A percentile compares a stretch with the other conserved stretches of the same genome.
These are phyloP conservation scores for Presbytis comata DNA, from an alignment of 2,797 vertebrate species.

Conservation along the genomic window DNA sequence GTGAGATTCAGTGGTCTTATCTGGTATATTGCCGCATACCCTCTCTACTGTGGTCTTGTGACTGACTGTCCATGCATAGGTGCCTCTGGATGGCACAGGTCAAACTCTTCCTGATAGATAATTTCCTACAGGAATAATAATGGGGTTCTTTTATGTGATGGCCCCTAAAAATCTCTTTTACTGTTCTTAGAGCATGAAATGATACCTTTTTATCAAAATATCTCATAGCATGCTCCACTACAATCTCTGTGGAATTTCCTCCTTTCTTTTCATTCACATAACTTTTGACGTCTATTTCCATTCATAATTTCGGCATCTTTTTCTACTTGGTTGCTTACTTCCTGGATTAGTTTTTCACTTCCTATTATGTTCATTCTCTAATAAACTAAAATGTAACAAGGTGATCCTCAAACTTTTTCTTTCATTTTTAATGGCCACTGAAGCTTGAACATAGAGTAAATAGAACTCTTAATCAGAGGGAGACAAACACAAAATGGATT, in stretches of 20 bases:
- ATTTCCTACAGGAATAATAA: not conserved
- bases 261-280: not conserved
- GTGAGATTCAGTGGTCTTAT: not conserved
- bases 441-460: not conserved
- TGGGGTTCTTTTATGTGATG: not conserved
- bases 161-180: not conserved
- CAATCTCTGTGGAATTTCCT: not conserved
- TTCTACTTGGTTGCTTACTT: constrained; percentile 4
- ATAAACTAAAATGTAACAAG: not conserved
- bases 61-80: not conserved
- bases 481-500: constrained; percentile 20
- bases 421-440: not conserved
- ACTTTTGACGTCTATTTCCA: not conserved
- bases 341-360: not conserved
- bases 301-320: not conserved
- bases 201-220: not conserved
- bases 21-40: not conserved
- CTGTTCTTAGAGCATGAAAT: not conserved
- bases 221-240: not conserved
- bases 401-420: not conserved
- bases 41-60: not conserved
- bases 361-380: not conserved
- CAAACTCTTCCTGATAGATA: not conserved
- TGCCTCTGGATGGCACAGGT: not conserved
- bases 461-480: not conserved